Conservation (phyloP, 2,888 invertebrate genomes). For the Ormyrus thymus region DNA sequence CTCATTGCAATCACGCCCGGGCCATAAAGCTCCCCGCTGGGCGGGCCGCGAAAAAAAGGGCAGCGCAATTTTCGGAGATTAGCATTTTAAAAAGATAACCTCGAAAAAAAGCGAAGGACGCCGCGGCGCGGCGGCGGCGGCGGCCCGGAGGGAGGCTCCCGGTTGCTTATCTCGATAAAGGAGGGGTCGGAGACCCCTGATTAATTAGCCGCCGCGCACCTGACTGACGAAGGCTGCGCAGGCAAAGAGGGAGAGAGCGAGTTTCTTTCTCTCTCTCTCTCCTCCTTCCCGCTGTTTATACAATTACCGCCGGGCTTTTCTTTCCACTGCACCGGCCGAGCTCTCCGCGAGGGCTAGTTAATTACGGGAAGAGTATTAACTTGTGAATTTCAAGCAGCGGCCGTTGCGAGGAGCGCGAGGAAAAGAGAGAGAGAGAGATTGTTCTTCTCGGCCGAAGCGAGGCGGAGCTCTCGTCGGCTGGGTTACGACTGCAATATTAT, state of each 20-base stretch:
- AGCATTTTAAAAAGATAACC: conserved; percentile 37
- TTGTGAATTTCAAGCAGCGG: conserved; percentile 35
- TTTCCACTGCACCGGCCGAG: background rate
- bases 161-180: conserved; percentile 39
- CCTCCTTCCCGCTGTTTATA: conserved; percentile 14
- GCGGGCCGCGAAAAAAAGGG: background rate
- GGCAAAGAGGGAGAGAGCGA: too few species aligned
- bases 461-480: background rate
- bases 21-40: background rate
- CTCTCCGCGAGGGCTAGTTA: background rate
- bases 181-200: conserved; percentile 28
- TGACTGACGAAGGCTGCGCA: conserved; percentile 33
- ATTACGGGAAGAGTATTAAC: conserved; percentile 46
- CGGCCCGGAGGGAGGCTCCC: background rate
- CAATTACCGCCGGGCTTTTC: conserved; percentile 36
- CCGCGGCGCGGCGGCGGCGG: too few species aligned
- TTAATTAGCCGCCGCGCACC: conserved; percentile 47
- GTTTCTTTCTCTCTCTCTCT: conserved; percentile 17
- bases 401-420: background rate
- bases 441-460: background rate
- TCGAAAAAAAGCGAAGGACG: conserved; percentile 25
- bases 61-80: conserved; percentile 35
- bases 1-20: conserved; percentile 2
- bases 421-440: conserved; percentile 8
- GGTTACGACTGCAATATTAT: conserved; percentile 25